Evolutionary conservation across 2,888 invertebrate genomes (phyloP).

Genomic region (Fabriciana adippe): DNA sequence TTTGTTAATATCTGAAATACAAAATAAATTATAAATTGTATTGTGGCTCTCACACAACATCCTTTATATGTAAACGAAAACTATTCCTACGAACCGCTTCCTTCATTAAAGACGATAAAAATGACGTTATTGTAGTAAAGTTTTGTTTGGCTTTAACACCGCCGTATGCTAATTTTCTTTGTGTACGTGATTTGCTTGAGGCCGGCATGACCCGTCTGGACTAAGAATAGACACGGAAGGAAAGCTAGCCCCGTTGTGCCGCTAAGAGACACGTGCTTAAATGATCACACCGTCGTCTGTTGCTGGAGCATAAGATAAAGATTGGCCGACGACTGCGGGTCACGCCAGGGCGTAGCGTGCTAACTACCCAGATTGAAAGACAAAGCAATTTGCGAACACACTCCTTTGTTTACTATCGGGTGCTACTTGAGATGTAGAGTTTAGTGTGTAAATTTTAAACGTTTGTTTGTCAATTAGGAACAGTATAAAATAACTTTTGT

Average conservation of each 20-base stretch:
- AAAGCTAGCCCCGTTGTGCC: constrained; percentile 65
- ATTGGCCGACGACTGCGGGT: constrained; percentile 30
- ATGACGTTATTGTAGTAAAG: constrained; percentile 22
- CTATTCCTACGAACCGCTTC: constrained; percentile 21
- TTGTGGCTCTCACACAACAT: not conserved
- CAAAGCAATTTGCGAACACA: constrained; percentile 22
- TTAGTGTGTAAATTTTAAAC: too few species aligned
- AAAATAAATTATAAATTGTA: not conserved
- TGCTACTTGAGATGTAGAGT: not conserved
- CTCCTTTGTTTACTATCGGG: constrained; percentile 1
- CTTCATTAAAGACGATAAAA: constrained; percentile 31
- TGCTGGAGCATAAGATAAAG: constrained; percentile 30
- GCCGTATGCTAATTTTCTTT: constrained; percentile 66
- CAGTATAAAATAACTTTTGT: too few species aligned
- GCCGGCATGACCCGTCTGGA: constrained; percentile 68
- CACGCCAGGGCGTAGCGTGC: constrained; percentile 34
- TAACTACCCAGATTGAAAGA: constrained; percentile 20
- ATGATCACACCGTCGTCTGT: constrained; percentile 39
- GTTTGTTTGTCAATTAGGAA: too few species aligned
- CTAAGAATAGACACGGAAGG: constrained; percentile 79
- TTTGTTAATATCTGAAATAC: not conserved
- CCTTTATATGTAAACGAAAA: constrained; percentile 17
- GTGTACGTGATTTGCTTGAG: constrained; percentile 72
- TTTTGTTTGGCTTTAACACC: constrained; percentile 51
- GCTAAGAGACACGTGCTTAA: constrained; percentile 67